phyloP scores from a whole-genome alignment of 2,888 invertebrate species.

The Smittia aterrima region DNA sequence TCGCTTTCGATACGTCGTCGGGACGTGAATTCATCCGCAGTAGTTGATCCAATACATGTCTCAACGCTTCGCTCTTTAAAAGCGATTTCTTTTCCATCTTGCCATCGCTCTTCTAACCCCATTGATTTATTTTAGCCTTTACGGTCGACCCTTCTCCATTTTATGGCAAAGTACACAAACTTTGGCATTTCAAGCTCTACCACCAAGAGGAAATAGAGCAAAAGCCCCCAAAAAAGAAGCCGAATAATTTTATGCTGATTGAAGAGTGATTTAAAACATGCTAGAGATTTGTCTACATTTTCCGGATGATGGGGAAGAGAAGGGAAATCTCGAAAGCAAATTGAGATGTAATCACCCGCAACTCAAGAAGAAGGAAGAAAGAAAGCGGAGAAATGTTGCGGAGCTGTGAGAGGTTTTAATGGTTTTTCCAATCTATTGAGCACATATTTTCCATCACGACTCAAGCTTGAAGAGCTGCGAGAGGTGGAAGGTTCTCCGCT shows the following conservation, averaged over 20 bases:
- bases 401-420: neutral
- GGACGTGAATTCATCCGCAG: too few relatives aligned
- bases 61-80: too few relatives aligned
- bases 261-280: constrained; percentile 27
- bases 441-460: constrained; percentile 1
- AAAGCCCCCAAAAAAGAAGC: neutral
- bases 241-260: constrained; percentile 21
- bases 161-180: neutral
- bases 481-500: too few relatives aligned
- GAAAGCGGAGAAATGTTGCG: neutral
- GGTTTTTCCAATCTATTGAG: constrained; percentile 10
- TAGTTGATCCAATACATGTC: too few relatives aligned
- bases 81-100: too few relatives aligned
- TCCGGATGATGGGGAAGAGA: constrained; percentile 14
- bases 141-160: neutral
- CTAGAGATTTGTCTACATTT: constrained; percentile 18
- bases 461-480: neutral
- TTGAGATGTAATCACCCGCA: constrained; percentile 27
- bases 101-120: neutral
- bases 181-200: neutral
- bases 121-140: constrained; percentile 1
- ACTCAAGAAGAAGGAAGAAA: neutral
- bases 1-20: too few relatives aligned
- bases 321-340: constrained; percentile 20
- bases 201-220: neutral